Base-by-base conservation (phyloP, 2,888 invertebrate genomes). In the Cataglyphis altisquamis region DNA sequence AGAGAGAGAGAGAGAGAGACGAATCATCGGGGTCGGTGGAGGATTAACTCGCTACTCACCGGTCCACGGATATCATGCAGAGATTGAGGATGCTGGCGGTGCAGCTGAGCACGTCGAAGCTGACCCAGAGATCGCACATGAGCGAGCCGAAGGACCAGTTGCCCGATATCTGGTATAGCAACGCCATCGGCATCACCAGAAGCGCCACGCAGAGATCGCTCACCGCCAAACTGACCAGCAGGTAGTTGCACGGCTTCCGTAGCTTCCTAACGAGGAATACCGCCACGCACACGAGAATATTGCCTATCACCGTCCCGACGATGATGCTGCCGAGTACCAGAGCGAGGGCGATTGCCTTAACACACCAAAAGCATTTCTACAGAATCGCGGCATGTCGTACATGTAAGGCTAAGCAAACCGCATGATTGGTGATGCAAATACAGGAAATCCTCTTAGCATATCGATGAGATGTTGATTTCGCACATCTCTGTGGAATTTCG, bases 51-150 rank as follows among this genome's bases (percentile, higher is more conserved):
- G 63, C 1, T 70, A 92, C 94, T 94, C 88, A 94, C 94, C 95
- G 96, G 95, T 99, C 99, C 84, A 99, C 97, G 82, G 99, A 98
- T 95, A 99, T 99, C 96, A 99, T 99, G 95, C 99, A 99, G 88
- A 99, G 96, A 95, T 99, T 99, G 72, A 99, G 96, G 91, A 99
- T 99, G 91, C 99, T 99, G n/a, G 99, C 99, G 29, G 99, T 98
- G 94, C 99, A 99, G 91, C 99, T 99, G 91, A 99, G 96, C 52
- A 99, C 98, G 95, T 99, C 99, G 94, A 99, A 98, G 78, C 98
- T 98, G 84, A 99, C 98, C 99, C 99, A 99, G 87, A 99, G 96
- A 94, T 99, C 98, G 95, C 99, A 99, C 92, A 98, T 97, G 86
- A 97, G 96, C 36, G 97, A 97, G 73, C 99, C 99, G 93, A 99